Percentiles rank a stretch among this genome's conserved stretches.
Conservation (phyloP, 2,113 vertebrate species). For the Mustela nigripes region DNA sequence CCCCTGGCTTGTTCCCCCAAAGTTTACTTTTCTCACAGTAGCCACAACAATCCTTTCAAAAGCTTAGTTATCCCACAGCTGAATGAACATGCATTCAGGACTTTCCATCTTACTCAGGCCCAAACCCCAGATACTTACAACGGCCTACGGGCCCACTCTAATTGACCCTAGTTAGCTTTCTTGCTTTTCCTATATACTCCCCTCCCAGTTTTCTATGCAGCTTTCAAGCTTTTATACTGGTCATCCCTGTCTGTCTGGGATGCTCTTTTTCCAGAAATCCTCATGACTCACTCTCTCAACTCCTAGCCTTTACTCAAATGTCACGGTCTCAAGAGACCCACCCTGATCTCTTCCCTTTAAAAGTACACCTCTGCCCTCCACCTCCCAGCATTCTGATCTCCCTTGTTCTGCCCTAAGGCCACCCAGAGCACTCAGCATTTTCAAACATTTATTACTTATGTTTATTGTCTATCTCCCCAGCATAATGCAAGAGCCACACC, state of each 20-base stretch:
- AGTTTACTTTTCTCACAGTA: neutral
- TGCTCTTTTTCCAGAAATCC: slow-evolving; percentile 12
- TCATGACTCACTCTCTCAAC: neutral
- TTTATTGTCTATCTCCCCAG: neutral
- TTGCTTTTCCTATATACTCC: too few species aligned
- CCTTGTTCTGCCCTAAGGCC: neutral
- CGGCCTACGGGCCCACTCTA: neutral
- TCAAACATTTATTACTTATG: too few species aligned
- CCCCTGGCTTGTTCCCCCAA: neutral
- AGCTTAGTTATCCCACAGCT: neutral
- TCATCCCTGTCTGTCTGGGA: neutral
- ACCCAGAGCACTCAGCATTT: neutral
- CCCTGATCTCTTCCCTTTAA: neutral
- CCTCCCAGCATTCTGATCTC: neutral
- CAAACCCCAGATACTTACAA: neutral
- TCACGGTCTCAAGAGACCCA: neutral
- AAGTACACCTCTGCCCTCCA: neutral
- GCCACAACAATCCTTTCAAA: neutral
- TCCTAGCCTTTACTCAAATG: slow-evolving; percentile 6
- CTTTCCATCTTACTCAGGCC: neutral
- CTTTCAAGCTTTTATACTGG: neutral
- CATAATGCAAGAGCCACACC: neutral
- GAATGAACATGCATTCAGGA: neutral
- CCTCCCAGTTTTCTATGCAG: neutral
- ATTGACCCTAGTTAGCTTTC: neutral